Evolutionary conservation across 2,113 vertebrate genomes (phyloP).

Genomic region (Dasyornis broadbenti): DNA sequence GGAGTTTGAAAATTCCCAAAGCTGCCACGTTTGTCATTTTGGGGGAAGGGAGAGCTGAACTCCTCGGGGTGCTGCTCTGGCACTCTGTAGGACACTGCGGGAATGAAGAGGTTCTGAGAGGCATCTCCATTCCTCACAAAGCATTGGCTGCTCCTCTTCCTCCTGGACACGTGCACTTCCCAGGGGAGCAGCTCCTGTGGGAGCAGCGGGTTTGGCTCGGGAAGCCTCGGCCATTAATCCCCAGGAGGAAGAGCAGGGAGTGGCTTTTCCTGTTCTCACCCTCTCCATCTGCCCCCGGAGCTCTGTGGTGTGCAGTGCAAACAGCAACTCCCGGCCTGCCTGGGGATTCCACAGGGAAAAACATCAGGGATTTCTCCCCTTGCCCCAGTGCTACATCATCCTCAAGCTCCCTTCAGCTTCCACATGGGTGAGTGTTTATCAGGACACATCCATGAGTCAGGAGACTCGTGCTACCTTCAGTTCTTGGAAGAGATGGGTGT

Average conservation of each 20-base stretch:
- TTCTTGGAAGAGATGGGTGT: rapidly evolving
- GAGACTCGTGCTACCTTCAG: neutral
- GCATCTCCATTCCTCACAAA: rapidly evolving
- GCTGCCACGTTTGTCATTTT: neutral
- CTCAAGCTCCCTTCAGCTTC: neutral
- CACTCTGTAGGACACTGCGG: neutral
- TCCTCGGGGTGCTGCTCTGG: neutral
- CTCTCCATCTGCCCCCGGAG: neutral
- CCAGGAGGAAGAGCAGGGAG: neutral
- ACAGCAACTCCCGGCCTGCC: neutral
- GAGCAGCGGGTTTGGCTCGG: neutral
- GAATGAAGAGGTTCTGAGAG: neutral
- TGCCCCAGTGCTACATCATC: neutral
- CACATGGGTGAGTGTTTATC: rapidly evolving
- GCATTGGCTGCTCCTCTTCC: neutral
- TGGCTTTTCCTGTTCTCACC: neutral
- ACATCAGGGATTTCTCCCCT: neutral
- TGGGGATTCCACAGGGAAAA: neutral
- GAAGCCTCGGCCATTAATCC: neutral
- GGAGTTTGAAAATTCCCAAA: neutral
- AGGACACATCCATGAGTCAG: neutral
- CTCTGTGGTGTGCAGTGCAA: neutral
- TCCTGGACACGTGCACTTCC: neutral
- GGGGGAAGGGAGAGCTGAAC: neutral
- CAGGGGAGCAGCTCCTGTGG: neutral